Base-by-base conservation (phyloP, 2,113 vertebrate genomes). In the Myocastor coypus region DNA sequence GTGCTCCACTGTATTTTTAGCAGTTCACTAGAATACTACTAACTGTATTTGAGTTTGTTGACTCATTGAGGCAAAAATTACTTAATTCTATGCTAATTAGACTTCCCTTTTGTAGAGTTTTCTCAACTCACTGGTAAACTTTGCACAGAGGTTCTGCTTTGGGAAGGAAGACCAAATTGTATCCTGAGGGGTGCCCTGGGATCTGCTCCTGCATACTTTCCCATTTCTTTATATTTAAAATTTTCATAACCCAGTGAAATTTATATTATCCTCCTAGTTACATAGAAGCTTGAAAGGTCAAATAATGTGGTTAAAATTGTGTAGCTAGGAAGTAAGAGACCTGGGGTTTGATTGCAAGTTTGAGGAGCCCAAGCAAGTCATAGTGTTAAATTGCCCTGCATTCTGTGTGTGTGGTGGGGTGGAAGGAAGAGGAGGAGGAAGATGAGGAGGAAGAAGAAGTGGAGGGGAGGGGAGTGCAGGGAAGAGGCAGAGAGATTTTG, bases 61-160 rank as follows among this genome's bases (percentile, higher is more conserved):
- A 93, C 52, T 85, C 73, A 86, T 0, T 50, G 64, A 94, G 77
- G 82, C 87, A 95, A 69, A 88, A 46, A 32, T 87, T 66, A 24
- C 46, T 81, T 34, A 86, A 28, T 89, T 96, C 59, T 64, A 77
- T 68, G 89, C 50, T 92, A 91, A 78, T 83, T 57, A 90, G 93
- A 63, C 40, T 88, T 32, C 55, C 61, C 24, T 83, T 91, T 92
- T 32, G 37, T 92, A 64, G 66, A 73, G n/a, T 59, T 34, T 83
- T 88, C 78, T 91, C 30, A 14, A 63, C 57, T 30, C 89, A 42
- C 17, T 83, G 32, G 55, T 91, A 68, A 95, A 71, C 83, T 68
- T 89, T 32, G 24, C 34, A 40, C 40, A 50, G 34, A 19, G 55
- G 24, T 34, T 83, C 42, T 75, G n/a, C 16, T 80, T 73, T 92